These are phyloP conservation scores for Trichonephila clavipes DNA, from an alignment of 1,140 invertebrate genomes.

Conservation along the genomic window DNA sequence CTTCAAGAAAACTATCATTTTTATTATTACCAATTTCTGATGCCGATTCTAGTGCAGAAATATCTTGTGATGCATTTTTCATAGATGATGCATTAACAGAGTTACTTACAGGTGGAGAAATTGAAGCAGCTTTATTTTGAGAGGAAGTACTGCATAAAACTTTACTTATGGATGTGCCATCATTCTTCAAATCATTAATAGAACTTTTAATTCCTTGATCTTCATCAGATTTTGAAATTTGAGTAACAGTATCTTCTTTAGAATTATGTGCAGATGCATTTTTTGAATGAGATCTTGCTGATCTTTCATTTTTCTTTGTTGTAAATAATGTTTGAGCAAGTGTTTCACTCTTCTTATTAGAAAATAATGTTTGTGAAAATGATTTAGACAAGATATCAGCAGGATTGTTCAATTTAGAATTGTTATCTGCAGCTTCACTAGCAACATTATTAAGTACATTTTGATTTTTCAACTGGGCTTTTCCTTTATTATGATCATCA, in stretches of 20 bases:
- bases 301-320: not conserved
- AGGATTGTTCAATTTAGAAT: not conserved
- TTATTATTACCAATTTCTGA: not conserved
- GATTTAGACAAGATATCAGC: constrained; percentile 45
- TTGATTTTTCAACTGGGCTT: not conserved
- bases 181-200: not conserved
- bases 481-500: not conserved
- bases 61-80: not conserved
- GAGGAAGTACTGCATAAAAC: no score
- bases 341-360: not conserved
- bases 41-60: not conserved
- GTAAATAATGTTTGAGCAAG: not conserved
- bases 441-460: not conserved
- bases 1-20: not conserved
- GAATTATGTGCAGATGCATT: not conserved
- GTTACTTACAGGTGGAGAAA: not conserved
- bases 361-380: constrained; percentile 49
- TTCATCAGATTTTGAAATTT: not conserved
- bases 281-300: not conserved
- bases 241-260: not conserved
- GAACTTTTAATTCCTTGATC: not conserved
- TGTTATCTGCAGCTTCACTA: not conserved
- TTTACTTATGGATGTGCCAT: not conserved
- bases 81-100: not conserved
- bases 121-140: not conserved